Evolutionary conservation across 53 echinoderm and acorn worm species (phyloP).

Genomic region (Henricia sp.): DNA sequence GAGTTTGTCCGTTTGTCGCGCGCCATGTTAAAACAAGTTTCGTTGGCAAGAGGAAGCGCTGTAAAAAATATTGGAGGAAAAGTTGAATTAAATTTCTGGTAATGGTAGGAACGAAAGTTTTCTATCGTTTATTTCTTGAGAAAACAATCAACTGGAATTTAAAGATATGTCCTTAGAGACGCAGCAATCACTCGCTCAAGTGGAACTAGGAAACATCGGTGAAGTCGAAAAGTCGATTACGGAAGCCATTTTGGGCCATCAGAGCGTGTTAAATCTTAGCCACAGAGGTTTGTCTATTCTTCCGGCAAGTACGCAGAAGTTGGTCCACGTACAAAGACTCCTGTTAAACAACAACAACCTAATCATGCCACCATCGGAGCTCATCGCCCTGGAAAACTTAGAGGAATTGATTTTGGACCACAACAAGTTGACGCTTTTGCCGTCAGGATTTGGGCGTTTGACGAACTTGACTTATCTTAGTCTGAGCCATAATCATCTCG

Average conservation of each 20-base stretch:
- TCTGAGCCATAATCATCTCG: conserved; percentile 88
- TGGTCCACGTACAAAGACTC: conserved; percentile 69
- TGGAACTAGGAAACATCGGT: conserved; percentile 14
- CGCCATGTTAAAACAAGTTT: conserved; percentile 52
- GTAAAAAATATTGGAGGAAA: too few relatives aligned
- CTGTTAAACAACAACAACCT: conserved; percentile 89
- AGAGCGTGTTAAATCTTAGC: conserved; percentile 84
- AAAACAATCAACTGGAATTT: too few relatives aligned
- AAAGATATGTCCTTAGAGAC: neutral
- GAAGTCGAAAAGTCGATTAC: conserved; percentile 49
- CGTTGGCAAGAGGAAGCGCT: too few relatives aligned
- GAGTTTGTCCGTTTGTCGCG: conserved; percentile 8
- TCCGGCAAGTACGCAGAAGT: conserved; percentile 74
- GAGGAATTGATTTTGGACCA: conserved; percentile 88
- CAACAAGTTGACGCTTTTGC: conserved; percentile 87
- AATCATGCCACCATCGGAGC: conserved; percentile 93
- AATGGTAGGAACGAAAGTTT: too few relatives aligned
- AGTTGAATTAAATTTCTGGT: too few relatives aligned
- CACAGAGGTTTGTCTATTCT: conserved; percentile 79
- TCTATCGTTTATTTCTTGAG: too few relatives aligned
- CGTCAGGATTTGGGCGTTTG: conserved; percentile 85
- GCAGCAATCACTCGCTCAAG: conserved; percentile 2
- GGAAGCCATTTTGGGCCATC: conserved; percentile 54
- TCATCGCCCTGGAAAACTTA: conserved; percentile 70
- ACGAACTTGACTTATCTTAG: conserved; percentile 84